Percentiles rank a stretch among this genome's conserved stretches.
Evolutionary conservation across 2,888 invertebrate genomes (phyloP).

Genomic region (Drosophila pseudotalamancana): DNA sequence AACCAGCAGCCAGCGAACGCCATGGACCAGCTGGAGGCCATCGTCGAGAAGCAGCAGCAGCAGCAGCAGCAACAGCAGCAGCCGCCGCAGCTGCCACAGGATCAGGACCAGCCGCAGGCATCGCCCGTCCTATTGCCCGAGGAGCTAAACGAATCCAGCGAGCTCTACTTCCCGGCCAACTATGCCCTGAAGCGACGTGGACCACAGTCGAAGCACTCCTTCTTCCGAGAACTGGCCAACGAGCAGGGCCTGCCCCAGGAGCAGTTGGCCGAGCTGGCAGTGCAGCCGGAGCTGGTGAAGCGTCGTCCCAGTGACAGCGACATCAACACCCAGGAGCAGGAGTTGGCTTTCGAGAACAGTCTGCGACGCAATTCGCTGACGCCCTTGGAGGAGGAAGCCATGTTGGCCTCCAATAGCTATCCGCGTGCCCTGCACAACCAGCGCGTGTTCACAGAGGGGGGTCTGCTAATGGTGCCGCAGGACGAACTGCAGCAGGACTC

Average conservation of each 20-base stretch:
- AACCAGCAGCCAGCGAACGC: conserved; percentile 54
- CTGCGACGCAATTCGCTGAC: conserved; percentile 75
- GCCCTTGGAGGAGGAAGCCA: conserved; percentile 80
- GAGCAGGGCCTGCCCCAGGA: conserved; percentile 66
- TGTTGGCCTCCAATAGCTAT: conserved; percentile 81
- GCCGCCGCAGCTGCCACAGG: conserved; percentile 33
- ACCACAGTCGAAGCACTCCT: conserved; percentile 56
- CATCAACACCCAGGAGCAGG: conserved; percentile 44
- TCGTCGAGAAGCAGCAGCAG: conserved; percentile 61
- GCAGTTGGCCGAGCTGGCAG: conserved; percentile 31
- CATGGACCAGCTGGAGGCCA: conserved; percentile 66
- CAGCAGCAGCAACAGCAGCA: conserved; percentile 36
- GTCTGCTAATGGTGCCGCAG: conserved; percentile 85
- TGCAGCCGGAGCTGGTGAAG: conserved; percentile 45
- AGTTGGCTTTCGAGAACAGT: conserved; percentile 64
- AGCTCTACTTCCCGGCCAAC: conserved; percentile 78
- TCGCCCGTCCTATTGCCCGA: conserved; percentile 65
- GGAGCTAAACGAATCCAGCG: conserved; percentile 75
- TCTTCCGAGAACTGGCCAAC: conserved; percentile 78
- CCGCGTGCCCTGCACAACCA: conserved; percentile 58
- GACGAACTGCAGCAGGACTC: conserved; percentile 72
- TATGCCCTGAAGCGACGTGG: conserved; percentile 71
- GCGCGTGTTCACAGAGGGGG: conserved; percentile 87
- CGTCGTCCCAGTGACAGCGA: conserved; percentile 45
- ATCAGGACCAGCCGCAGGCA: conserved; percentile 27